Conservation (phyloP, 2,888 invertebrate species). For the Dryocosmus kuriphilus region DNA sequence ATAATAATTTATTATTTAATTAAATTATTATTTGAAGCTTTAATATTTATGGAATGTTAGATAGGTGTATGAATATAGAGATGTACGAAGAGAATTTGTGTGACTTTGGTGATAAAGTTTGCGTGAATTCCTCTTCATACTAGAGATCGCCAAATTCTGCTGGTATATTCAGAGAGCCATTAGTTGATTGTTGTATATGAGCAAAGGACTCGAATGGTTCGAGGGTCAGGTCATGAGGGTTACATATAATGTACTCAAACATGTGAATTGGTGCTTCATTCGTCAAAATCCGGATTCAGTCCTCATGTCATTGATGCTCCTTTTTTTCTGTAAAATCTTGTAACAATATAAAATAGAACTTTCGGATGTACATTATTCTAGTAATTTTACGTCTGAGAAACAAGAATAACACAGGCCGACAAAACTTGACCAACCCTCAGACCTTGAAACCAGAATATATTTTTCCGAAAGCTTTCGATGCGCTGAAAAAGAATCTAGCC, state of each 20-base stretch:
- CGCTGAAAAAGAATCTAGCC: too few species aligned
- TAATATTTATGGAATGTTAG: neutral
- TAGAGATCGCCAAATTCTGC: constrained; percentile 32
- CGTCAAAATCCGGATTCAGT: constrained; percentile 15
- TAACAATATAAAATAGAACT: neutral
- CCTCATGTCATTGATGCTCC: constrained; percentile 7
- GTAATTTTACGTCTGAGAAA: too few species aligned
- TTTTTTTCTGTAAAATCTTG: neutral
- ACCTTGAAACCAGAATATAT: too few species aligned
- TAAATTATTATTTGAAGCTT: neutral
- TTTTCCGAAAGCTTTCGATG: too few species aligned
- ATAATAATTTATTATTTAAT: too few species aligned
- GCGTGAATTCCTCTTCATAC: constrained; percentile 17
- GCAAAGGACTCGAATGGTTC: constrained; percentile 28
- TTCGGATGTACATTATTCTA: too few species aligned
- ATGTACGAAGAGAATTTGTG: constrained; percentile 25
- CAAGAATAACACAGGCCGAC: too few species aligned
- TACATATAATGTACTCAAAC: constrained; percentile 34
- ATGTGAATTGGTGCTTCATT: constrained; percentile 36
- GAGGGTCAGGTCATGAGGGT: constrained; percentile 37
- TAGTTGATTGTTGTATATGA: constrained; percentile 30
- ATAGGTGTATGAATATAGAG: neutral
- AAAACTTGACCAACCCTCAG: too few species aligned
- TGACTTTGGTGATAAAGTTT: constrained; percentile 25
- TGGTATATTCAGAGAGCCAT: constrained; percentile 28